Evolutionary conservation across 2,113 vertebrate species (phyloP), one percentile per base, ranked within the genome.

Genomic region (Rhadina sibilatrix): DNA sequence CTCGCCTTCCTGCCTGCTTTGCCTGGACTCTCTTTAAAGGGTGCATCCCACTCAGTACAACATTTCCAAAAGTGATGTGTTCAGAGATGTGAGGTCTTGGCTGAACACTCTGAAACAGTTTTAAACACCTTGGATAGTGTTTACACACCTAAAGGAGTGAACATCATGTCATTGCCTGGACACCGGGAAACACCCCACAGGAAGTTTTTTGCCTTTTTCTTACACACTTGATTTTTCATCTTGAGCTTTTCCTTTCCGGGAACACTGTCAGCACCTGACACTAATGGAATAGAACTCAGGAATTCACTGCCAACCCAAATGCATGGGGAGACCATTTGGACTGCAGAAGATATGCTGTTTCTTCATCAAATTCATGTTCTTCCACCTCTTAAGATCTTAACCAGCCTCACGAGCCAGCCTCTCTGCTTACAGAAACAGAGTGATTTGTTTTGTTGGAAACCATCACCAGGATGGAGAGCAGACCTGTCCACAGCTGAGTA

Each of bases 401-500:
- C 12, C 44, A 64, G 38, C 14, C 31, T 33, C 28, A 25, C 0
- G 1, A 80, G 27, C 11, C n/a, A 76, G 14, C 5, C 18, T 22
- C 10, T 65, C 42, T 68, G 10, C 68, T 54, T 52, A 37, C 12
- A 64, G 22, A 59, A 81, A 54, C 50, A 37, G 65, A 28, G 33
- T 37, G 27, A 35, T 52, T n/a, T 42, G 9, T 46, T 82, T 84
- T 64, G 15, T 18, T 85, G 40, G 50, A 56, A 94, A 15, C 31
- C 4, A 5, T 12, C 30, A 59, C 33, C 59, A 78, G 40, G 28
- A 57, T 22, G 53, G 27, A 42, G 12, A 70, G n/a, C 0, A 0
- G 35, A 47, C 3, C 0, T 52, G 33, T n/a, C 22, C 2, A 1
- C 3, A 10, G 33, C 44, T 19, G 3, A 49, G 37, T 10, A 68